Percentiles rank a stretch among this genome's conserved stretches.
Evolutionary conservation across 2,888 invertebrate species (phyloP).

Genomic region (Nephrotoma guestfalica): DNA sequence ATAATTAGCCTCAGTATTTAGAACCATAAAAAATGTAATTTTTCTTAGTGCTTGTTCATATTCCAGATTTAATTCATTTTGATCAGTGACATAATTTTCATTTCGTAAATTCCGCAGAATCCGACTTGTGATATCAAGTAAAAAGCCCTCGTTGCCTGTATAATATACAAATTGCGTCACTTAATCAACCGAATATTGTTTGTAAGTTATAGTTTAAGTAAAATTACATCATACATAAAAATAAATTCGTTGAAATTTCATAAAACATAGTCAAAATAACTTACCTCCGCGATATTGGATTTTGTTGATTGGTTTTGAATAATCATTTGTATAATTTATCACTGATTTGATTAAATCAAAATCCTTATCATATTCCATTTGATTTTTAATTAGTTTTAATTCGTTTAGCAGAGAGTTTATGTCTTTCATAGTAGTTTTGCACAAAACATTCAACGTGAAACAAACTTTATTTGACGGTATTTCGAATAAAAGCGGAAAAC

Average conservation of each 20-base stretch:
- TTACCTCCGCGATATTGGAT: constrained; percentile 22
- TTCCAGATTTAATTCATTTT: constrained; percentile 12
- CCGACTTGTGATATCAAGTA: constrained; percentile 18
- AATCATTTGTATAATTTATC: constrained; percentile 19
- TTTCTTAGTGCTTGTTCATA: constrained; percentile 17
- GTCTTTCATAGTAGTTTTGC: neutral
- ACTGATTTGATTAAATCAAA: constrained; percentile 21
- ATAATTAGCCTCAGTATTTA: constrained; percentile 22
- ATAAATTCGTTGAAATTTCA: neutral
- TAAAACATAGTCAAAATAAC: neutral
- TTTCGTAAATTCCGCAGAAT: constrained; percentile 16
- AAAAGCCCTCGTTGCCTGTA: constrained; percentile 20
- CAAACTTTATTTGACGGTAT: neutral
- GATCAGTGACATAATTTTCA: constrained; percentile 14
- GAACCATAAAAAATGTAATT: constrained; percentile 21
- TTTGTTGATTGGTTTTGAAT: constrained; percentile 20
- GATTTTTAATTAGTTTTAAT: neutral
- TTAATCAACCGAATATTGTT: neutral
- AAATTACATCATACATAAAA: neutral
- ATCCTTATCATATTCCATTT: constrained; percentile 23
- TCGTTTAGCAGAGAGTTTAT: neutral
- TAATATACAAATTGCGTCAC: neutral
- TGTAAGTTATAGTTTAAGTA: neutral
- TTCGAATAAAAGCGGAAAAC: neutral
- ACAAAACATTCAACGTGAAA: neutral